These are phyloP conservation scores for Microtus montanus DNA, from an alignment of 2,113 vertebrate species.

Conservation along the genomic window DNA sequence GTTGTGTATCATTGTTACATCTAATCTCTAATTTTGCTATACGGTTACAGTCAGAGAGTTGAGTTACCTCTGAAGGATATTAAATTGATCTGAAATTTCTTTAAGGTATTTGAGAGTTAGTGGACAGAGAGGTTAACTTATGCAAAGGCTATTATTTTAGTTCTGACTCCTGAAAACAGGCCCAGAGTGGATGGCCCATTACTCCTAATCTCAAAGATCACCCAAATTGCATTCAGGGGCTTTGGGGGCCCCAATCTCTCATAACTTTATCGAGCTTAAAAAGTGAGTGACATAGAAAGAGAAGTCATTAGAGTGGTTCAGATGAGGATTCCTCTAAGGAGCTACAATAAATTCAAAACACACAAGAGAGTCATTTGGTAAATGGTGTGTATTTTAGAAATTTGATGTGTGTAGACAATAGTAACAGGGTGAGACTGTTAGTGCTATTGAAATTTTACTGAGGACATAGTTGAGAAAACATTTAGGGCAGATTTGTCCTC, in stretches of 20 bases:
- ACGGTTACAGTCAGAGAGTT: neutral
- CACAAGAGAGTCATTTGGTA: neutral
- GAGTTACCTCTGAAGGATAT: neutral
- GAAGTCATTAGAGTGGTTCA: neutral
- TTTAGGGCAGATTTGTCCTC: too few relatives aligned
- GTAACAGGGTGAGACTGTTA: neutral
- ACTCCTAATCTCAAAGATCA: neutral
- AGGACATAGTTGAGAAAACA: neutral
- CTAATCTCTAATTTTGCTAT: neutral
- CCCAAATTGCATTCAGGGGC: neutral
- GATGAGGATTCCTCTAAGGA: neutral
- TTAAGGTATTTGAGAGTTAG: neutral
- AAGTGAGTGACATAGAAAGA: neutral
- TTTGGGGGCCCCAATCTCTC: too few relatives aligned
- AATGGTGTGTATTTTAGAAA: too few relatives aligned
- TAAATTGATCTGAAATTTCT: neutral
- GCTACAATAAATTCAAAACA: neutral
- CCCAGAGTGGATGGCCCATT: neutral
- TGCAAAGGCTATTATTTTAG: neutral
- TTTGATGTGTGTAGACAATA: too few relatives aligned
- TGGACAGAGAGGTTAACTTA: neutral
- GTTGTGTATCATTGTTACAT: neutral
- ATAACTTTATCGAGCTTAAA: too few relatives aligned
- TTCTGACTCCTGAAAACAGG: neutral
- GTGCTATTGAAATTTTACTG: neutral